phyloP scores from a whole-genome alignment of 1,140 invertebrate genomes.

The Oncopodura yosiiana region DNA sequence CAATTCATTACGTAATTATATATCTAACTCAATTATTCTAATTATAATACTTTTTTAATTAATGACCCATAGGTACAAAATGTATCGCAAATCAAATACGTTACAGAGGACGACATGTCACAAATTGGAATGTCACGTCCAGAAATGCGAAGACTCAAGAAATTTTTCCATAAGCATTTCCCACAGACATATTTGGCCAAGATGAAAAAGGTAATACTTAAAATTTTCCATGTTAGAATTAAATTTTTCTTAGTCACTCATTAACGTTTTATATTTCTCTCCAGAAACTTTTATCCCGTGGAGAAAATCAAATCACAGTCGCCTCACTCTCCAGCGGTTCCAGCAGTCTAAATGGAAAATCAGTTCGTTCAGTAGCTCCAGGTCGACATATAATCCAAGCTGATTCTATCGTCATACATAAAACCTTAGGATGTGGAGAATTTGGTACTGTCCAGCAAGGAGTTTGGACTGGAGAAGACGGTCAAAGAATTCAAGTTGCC shows the following conservation, averaged over 20 bases:
- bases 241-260: too few species aligned
- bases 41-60: too few species aligned
- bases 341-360: slow-evolving; percentile 40
- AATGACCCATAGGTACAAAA: slow-evolving; percentile 64
- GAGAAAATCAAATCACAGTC: slow-evolving; percentile 40
- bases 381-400: slow-evolving; percentile 92
- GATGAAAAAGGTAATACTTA: slow-evolving; percentile 56
- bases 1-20: too few species aligned
- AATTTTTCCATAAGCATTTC: slow-evolving; percentile 85
- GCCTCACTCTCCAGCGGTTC: slow-evolving; percentile 36
- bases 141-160: slow-evolving; percentile 83
- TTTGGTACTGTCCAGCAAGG: slow-evolving; percentile 97
- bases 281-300: slow-evolving; percentile 28
- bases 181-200: slow-evolving; percentile 86
- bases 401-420: slow-evolving; percentile 85
- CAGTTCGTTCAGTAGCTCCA: slow-evolving; percentile 46
- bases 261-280: not conserved
- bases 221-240: not conserved
- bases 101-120: slow-evolving; percentile 79
- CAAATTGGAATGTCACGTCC: slow-evolving; percentile 91
- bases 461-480: slow-evolving; percentile 88
- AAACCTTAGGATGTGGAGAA: slow-evolving; percentile 88
- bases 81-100: slow-evolving; percentile 93
- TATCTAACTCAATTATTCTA: too few species aligned
- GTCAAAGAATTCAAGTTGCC: slow-evolving; percentile 88